A percentile compares a stretch with the other conserved stretches of the same genome.
phyloP scores from a whole-genome alignment of 2,113 vertebrate species.

The Fregata magnificens region DNA sequence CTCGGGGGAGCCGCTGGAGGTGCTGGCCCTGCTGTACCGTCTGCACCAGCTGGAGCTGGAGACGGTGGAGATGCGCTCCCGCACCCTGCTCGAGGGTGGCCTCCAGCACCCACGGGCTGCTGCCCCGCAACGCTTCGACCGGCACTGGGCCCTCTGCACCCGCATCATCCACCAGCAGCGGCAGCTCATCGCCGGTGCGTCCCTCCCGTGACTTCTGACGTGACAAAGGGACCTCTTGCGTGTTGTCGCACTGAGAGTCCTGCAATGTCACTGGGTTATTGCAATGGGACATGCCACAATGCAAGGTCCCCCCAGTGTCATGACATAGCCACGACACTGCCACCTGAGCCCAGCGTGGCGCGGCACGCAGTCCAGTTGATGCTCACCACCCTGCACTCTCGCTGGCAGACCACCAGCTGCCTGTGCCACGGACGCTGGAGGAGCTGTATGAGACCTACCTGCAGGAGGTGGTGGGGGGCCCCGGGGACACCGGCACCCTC shows the following conservation, averaged over 20 bases:
- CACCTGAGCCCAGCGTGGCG: not conserved
- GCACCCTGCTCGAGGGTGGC: conserved; percentile 81
- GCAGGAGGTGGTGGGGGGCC: conserved; percentile 80
- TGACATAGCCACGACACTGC: not conserved
- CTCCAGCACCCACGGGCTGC: conserved; percentile 81
- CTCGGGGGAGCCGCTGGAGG: conserved; percentile 83
- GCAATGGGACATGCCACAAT: not conserved
- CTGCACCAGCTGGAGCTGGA: conserved; percentile 87
- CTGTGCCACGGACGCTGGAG: conserved; percentile 81
- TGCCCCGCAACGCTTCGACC: conserved; percentile 78
- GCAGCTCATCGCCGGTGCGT: conserved; percentile 82
- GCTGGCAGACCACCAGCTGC: conserved; percentile 80
- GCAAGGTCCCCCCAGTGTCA: not conserved
- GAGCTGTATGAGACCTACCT: conserved; percentile 84
- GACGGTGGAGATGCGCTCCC: conserved; percentile 81
- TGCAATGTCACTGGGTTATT: not conserved
- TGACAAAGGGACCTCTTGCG: not conserved
- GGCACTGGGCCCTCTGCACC: conserved; percentile 83
- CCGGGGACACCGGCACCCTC: conserved; percentile 29
- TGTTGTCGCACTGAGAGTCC: not conserved
- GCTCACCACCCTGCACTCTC: not conserved
- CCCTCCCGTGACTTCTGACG: not conserved
- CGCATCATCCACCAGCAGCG: conserved; percentile 88
- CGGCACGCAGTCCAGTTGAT: too few relatives aligned
- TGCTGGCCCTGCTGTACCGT: conserved; percentile 84